Base-by-base conservation (phyloP, 1,140 invertebrate species). In the Calephelis nemesis region DNA sequence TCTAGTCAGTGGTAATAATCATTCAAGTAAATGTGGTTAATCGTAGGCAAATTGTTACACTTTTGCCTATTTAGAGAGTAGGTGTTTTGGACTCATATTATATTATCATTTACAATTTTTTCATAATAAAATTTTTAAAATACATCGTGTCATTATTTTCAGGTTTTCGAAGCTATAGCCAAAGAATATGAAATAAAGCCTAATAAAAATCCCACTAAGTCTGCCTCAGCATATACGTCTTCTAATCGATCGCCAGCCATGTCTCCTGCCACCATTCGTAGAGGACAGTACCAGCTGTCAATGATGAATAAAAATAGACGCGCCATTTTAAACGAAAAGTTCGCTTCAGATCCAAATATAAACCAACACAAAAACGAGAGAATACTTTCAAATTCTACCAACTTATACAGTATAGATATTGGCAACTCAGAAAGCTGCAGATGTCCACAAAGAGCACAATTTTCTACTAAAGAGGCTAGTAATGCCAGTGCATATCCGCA, bases 121-220 rank as follows among this genome's bases (percentile, higher is more conserved):
- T 30, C 30, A 30, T 30, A 2, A 0, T 30, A 30, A 30, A 30
- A 30, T 30, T 30, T 0, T 2, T 30, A 2, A 30, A 30, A 30
- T 30, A 30, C 1, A 2, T 4, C 30, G 4, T 30, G 30, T 0
- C 30, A 30, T 30, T 30, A 30, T 30, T 82, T 77, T 9, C 74
- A 90, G 88, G 85, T 89, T 4, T 89, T 91, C 47, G 88, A 91
- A 83, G 88, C 88, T 11, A 89, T 91, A 65, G 88, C 88, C 62
- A 82, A 78, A 13, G 88, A 89, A 73, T 91, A 91, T 67, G 88
- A 89, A 75, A 72, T 91, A 15, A 91, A 88, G 70, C 75, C 82
- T 6, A 67, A 77, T 0, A 15, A 67, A 5, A 85, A 76, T 68
- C 75, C 65, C 50, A 78, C 64, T 0, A 73, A 83, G 66, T 74